Conservation (phyloP, 2,797 vertebrate genomes). For the Telmatherina bonti region DNA sequence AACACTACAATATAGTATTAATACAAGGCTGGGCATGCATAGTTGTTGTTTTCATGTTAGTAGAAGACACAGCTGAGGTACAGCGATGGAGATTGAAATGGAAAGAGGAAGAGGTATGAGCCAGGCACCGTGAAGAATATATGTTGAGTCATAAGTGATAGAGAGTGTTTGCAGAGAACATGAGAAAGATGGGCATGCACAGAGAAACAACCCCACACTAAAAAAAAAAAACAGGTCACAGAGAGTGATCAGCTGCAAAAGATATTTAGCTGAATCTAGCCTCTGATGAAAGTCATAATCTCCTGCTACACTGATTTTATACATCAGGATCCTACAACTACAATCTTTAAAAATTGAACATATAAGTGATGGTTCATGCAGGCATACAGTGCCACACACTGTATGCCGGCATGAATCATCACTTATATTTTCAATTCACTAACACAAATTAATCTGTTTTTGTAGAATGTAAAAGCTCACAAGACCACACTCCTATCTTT, state of each 20-base stretch:
- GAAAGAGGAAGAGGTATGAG: constrained; percentile 14
- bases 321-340: background rate
- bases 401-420: background rate
- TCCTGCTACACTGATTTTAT: background rate
- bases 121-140: constrained; percentile 40
- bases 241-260: background rate
- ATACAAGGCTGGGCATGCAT: constrained; percentile 27
- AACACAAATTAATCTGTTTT: constrained; percentile 14
- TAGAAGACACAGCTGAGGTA: constrained; percentile 15
- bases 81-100: constrained; percentile 18
- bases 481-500: constrained; percentile 19
- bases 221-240: constrained; percentile 14
- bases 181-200: constrained; percentile 16
- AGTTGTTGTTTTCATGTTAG: constrained; percentile 23
- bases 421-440: constrained; percentile 15
- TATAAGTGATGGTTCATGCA: background rate
- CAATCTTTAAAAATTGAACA: background rate
- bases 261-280: background rate
- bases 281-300: background rate
- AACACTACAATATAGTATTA: constrained; percentile 45
- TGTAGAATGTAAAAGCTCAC: constrained; percentile 15
- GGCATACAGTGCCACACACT: background rate
- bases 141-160: constrained; percentile 32
- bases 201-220: background rate
- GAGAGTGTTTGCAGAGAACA: constrained; percentile 6